Conservation (phyloP, 1,140 invertebrate genomes). For the Aricia agestis region DNA sequence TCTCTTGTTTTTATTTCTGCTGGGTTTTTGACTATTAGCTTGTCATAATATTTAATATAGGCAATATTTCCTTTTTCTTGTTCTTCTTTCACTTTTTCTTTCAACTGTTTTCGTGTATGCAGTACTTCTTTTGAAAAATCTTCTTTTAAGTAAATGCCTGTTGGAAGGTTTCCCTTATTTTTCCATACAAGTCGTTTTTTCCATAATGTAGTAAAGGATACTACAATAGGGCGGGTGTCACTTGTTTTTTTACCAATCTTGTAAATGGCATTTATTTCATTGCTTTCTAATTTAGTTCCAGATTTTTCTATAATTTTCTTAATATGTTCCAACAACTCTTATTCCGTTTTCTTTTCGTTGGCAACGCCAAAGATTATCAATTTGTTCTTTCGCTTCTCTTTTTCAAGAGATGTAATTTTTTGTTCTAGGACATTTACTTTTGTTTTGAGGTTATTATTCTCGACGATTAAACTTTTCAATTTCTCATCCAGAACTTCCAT, state of each 20-base stretch:
- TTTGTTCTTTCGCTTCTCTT: conserved; percentile 34
- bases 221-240: conserved; percentile 27
- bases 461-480: background rate
- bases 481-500: conserved; percentile 32
- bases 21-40: conserved; percentile 31
- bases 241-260: conserved; percentile 29
- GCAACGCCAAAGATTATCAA: conserved; percentile 33
- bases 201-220: conserved; percentile 31
- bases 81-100: conserved; percentile 20
- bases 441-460: too few species aligned
- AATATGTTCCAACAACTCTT: conserved; percentile 12
- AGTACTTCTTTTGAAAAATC: conserved; percentile 27
- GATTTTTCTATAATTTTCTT: conserved; percentile 3
- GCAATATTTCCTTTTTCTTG: conserved; percentile 16
- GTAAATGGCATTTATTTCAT: conserved; percentile 19
- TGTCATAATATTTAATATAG: conserved; percentile 28
- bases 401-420: conserved; percentile 18
- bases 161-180: conserved; percentile 30
- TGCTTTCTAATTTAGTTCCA: background rate
- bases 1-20: conserved; percentile 20
- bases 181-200: conserved; percentile 32
- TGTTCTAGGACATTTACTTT: too few species aligned
- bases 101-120: conserved; percentile 26
- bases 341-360: conserved; percentile 26
- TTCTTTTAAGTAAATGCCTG: conserved; percentile 31